Base-by-base conservation (phyloP, 1,140 invertebrate species). In the Sarcophaga peregrina region DNA sequence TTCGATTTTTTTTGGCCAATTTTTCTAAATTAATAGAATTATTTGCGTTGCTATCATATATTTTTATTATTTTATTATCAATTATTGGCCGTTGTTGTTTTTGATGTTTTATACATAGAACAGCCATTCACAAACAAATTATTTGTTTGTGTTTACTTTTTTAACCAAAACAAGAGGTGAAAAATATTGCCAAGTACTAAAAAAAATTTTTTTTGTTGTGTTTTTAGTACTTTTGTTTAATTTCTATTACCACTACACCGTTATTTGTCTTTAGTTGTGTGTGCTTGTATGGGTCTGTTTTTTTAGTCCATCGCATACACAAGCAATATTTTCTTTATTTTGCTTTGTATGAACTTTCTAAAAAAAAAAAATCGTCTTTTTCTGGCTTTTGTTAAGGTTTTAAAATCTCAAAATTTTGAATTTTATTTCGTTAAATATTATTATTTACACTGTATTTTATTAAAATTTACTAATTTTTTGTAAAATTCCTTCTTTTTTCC, bases 381-480 rank as follows among this genome's bases (percentile, higher is more conserved):
- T 50, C 17, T 52, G 17, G 47, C 45, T 76, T 8, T 78, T 78
- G 25, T 78, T 78, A 7, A 45, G 20, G 47, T 50, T 25, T 78
- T 25, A 17, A 25, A 25, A 50, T 78, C 45, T 8, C 75, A 52
- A 78, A 50, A 50, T 78, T 78, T 78, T 20, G 73, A 37, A 78
- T 17, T 68, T 68, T 58, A 58, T 68, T 68, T 68, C 20, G 17
- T 68, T 68, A 50, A 10, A 17, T 48, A 20, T 20, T n/a, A 78
- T 78, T 78, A 78, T 78, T 20, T 78, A 78, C 75, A 78, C 75
- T 48, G 48, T 78, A 78, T 78, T 78, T 76, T 78, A 48, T 50
- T 78, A 78, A 78, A 78, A 78, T 78, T 78, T 47, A 78, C 75
- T 78, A 78, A 10, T 78, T 78, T 78, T 17, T 50, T 52, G 47